phyloP scores from a whole-genome alignment of 2,888 invertebrate species.

The Panopea generosa region DNA sequence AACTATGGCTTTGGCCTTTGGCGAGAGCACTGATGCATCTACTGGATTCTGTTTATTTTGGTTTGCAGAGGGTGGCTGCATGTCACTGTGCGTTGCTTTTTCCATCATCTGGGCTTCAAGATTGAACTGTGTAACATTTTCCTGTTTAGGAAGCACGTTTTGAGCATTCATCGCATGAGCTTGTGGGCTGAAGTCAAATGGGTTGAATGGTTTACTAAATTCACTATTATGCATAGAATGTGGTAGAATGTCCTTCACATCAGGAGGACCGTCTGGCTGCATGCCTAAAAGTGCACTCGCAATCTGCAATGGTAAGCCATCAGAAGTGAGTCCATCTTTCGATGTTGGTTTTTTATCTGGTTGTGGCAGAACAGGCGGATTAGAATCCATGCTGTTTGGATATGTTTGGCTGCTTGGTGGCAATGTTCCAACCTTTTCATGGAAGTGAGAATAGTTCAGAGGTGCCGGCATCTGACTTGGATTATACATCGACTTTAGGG shows the following conservation, averaged over 20 bases:
- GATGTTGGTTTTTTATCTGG: background rate
- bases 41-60: constrained; percentile 1
- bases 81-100: background rate
- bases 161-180: no score
- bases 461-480: constrained; percentile 11
- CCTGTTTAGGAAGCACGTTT: no score
- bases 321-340: constrained; percentile 15
- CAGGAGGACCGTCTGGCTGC: constrained; percentile 30
- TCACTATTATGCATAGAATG: no score
- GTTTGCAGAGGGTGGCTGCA: constrained; percentile 1
- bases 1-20: constrained; percentile 34
- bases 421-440: no score
- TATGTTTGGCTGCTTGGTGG: background rate
- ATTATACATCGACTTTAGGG: constrained; percentile 28
- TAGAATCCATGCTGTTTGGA: background rate
- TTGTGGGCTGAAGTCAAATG: no score
- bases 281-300: constrained; percentile 49
- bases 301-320: constrained; percentile 41
- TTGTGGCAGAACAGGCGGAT: background rate
- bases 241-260: no score
- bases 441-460: no score
- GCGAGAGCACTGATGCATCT: constrained; percentile 28
- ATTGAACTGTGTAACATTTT: no score
- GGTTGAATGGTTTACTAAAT: no score
- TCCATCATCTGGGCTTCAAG: background rate